Conservation (phyloP, 2,888 invertebrate genomes). For the Mesorhabditis belari region DNA sequence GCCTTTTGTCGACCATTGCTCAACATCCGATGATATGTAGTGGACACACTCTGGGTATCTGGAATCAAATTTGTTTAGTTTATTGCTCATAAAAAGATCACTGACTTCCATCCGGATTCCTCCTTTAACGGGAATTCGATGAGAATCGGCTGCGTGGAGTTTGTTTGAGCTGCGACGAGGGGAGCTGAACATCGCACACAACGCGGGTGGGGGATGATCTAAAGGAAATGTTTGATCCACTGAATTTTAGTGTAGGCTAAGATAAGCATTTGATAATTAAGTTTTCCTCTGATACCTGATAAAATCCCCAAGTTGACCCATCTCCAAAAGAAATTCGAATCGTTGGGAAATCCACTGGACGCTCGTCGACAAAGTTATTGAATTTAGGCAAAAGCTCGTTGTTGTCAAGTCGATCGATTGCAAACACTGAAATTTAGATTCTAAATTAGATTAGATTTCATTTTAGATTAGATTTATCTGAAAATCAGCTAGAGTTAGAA, state of each 20-base stretch:
- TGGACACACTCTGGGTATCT: slow-evolving; percentile 43
- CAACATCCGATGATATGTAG: neutral
- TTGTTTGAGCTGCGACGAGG: slow-evolving; percentile 15
- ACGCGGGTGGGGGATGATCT: slow-evolving; percentile 22
- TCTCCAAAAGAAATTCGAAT: neutral
- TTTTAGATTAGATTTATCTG: neutral
- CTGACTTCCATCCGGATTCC: slow-evolving; percentile 39
- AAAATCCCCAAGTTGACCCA: neutral
- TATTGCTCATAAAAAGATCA: no score
- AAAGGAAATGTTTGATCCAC: neutral
- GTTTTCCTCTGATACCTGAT: neutral
- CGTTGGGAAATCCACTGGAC: slow-evolving; percentile 14
- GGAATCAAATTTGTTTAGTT: no score
- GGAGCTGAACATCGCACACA: slow-evolving; percentile 24
- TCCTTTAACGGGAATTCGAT: slow-evolving; percentile 31
- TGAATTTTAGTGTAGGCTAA: neutral
- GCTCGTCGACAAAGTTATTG: slow-evolving; percentile 31
- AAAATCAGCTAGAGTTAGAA: no score
- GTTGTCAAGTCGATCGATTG: slow-evolving; percentile 27
- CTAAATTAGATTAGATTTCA: neutral
- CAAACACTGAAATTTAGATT: slow-evolving; percentile 17
- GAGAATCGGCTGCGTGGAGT: slow-evolving; percentile 21
- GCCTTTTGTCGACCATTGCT: slow-evolving; percentile 23
- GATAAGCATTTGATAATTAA: no score
- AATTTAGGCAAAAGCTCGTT: slow-evolving; percentile 28